These are phyloP conservation scores for Spisula solida DNA, from an alignment of 2,888 invertebrate genomes.

Conservation along the genomic window DNA sequence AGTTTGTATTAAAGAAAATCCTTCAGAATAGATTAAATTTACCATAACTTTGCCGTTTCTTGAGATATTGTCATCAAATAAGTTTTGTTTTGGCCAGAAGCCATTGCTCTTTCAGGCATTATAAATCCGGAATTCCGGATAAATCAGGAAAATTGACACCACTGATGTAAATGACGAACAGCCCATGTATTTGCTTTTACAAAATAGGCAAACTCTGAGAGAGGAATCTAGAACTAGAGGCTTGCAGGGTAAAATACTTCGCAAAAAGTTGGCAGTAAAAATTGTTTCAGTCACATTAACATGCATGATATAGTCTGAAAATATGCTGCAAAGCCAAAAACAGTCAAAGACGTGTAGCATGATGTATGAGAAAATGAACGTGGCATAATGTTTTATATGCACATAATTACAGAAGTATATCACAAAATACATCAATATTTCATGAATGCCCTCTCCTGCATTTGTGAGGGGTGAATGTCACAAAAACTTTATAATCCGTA, in stretches of 20 bases:
- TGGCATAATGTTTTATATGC: background rate
- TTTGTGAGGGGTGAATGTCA: background rate
- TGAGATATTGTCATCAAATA: too few relatives aligned
- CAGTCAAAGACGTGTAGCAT: background rate
- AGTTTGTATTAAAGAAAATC: too few relatives aligned
- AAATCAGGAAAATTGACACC: too few relatives aligned
- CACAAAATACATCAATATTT: background rate
- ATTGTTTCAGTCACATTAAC: background rate
- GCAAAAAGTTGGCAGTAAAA: background rate
- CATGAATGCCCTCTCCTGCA: too few relatives aligned
- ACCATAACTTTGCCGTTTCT: too few relatives aligned
- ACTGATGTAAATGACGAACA: too few relatives aligned
- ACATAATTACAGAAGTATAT: background rate
- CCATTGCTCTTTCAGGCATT: too few relatives aligned
- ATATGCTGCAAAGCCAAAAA: slow-evolving; percentile 3
- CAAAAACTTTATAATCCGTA: background rate
- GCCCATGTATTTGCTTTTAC: too few relatives aligned
- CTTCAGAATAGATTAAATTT: too few relatives aligned
- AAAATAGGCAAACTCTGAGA: background rate
- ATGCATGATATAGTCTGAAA: slow-evolving; percentile 1
- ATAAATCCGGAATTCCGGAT: too few relatives aligned
- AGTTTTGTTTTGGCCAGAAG: too few relatives aligned
- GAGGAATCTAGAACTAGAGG: background rate
- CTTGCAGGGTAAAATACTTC: background rate
- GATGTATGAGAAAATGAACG: background rate